Evolutionary conservation across 2,113 vertebrate genomes (phyloP).

Genomic region (Melospiza georgiana): DNA sequence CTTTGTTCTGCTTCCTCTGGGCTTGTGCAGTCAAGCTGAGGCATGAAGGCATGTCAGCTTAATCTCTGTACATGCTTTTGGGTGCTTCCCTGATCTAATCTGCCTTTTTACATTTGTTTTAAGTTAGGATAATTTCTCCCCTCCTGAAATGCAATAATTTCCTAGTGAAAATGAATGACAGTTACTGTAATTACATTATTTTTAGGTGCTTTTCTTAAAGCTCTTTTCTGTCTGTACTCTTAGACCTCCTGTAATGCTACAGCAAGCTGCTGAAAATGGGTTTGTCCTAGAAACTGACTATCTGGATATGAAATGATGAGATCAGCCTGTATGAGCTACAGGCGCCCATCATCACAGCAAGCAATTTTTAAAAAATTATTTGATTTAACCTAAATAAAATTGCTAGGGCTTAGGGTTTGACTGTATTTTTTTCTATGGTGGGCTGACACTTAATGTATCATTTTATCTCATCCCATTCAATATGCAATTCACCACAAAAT

Average conservation of each 20-base stretch:
- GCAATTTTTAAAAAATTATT: neutral
- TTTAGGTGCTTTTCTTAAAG: slow-evolving; percentile 26
- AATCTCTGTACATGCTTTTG: neutral
- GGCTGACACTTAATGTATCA: neutral
- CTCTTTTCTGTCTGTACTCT: neutral
- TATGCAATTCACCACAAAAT: neutral
- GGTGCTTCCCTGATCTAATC: neutral
- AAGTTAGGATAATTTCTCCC: neutral
- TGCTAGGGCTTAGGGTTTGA: neutral
- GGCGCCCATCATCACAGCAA: neutral
- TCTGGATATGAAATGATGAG: neutral
- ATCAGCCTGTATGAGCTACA: neutral
- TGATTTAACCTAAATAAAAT: neutral
- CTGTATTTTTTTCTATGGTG: neutral
- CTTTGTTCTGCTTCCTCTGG: neutral
- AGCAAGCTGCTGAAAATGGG: neutral
- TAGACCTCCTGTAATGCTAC: neutral
- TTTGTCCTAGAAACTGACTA: neutral
- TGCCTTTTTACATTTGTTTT: slow-evolving; percentile 32
- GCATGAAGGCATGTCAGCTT: neutral
- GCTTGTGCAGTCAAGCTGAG: neutral
- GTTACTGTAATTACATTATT: slow-evolving; percentile 13
- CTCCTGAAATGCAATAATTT: slow-evolving; percentile 14
- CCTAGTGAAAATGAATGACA: slow-evolving; percentile 26
- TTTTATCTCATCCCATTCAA: neutral